phyloP scores from a whole-genome alignment of 2,888 invertebrate species.

The Chymomyza procnemis region DNA sequence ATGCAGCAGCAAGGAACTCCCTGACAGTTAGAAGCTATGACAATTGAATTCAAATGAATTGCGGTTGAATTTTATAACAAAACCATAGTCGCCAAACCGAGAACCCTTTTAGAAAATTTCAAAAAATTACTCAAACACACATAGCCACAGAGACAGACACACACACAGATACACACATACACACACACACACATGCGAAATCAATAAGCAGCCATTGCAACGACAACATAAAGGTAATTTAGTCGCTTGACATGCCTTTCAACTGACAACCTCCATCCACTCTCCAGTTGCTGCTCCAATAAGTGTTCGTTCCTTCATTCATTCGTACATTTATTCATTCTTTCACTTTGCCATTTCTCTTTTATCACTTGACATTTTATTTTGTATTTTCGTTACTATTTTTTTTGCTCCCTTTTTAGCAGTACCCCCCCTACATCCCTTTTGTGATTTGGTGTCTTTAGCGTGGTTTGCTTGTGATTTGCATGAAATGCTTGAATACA shows the following conservation, averaged over 20 bases:
- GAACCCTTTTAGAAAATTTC: conserved; percentile 6
- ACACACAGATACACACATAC: background rate
- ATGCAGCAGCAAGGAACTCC: conserved; percentile 11
- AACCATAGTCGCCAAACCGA: conserved; percentile 25
- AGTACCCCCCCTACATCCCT: no score
- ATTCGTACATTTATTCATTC: conserved; percentile 41
- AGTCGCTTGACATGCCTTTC: conserved; percentile 66
- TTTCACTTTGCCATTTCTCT: conserved; percentile 25
- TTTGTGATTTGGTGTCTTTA: background rate
- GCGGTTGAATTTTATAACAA: conserved; percentile 52
- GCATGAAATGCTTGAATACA: conserved; percentile 20
- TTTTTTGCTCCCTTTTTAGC: background rate
- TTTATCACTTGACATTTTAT: conserved; percentile 32
- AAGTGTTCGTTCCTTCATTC: background rate
- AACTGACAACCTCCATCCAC: conserved; percentile 57
- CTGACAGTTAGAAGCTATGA: conserved; percentile 26
- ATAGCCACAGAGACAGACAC: conserved; percentile 29
- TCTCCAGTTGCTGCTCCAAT: no score
- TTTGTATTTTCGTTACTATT: conserved; percentile 26
- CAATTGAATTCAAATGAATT: conserved; percentile 72
- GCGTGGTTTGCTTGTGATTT: conserved; percentile 29
- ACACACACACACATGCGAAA: conserved; percentile 34
- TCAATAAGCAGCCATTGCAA: conserved; percentile 46
- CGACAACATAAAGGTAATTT: conserved; percentile 56
- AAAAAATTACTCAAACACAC: background rate